These are phyloP conservation scores for Calvadosia cruxmelitensis DNA, from an alignment of 30 jellyfish, hydroid and myxozoan genomes.

Conservation along the genomic window DNA sequence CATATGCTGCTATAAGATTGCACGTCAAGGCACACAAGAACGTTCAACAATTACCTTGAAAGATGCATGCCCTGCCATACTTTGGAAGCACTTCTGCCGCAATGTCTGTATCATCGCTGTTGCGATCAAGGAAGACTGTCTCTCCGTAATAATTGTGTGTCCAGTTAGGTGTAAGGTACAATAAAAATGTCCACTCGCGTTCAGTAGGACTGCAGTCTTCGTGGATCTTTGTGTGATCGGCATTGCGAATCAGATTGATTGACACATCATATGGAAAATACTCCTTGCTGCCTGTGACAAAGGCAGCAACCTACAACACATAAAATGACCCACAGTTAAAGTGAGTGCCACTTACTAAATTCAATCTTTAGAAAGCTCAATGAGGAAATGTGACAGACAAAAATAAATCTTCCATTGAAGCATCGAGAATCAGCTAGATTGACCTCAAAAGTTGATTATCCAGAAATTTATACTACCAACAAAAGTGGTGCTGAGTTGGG, in stretches of 20 bases:
- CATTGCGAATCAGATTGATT: conserved; percentile 67
- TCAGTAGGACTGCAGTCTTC: conserved; percentile 42
- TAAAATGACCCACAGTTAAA: too few relatives aligned
- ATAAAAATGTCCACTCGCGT: conserved; percentile 68
- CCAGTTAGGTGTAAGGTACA: conserved; percentile 77
- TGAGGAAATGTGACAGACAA: too few relatives aligned
- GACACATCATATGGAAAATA: conserved; percentile 87
- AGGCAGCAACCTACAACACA: conserved; percentile 41
- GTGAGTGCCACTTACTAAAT: too few relatives aligned
- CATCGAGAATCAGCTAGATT: too few relatives aligned
- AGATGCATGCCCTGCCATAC: conserved; percentile 71
- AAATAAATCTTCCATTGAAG: too few relatives aligned
- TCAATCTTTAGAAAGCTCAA: too few relatives aligned
- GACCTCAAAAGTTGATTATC: too few relatives aligned
- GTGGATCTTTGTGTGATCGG: conserved; percentile 80
- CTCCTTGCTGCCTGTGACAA: conserved; percentile 56
- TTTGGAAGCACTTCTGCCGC: conserved; percentile 84
- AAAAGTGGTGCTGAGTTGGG: too few relatives aligned
- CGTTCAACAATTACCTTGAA: too few relatives aligned
- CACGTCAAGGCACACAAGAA: too few relatives aligned
- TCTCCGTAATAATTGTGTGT: conserved; percentile 76
- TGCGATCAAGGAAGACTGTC: conserved; percentile 64
- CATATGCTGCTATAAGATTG: too few relatives aligned
- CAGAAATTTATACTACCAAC: too few relatives aligned
- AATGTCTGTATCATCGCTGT: conserved; percentile 71